Evolutionary conservation across 2,888 invertebrate species (phyloP).

Genomic region (Orthosia cruda): DNA sequence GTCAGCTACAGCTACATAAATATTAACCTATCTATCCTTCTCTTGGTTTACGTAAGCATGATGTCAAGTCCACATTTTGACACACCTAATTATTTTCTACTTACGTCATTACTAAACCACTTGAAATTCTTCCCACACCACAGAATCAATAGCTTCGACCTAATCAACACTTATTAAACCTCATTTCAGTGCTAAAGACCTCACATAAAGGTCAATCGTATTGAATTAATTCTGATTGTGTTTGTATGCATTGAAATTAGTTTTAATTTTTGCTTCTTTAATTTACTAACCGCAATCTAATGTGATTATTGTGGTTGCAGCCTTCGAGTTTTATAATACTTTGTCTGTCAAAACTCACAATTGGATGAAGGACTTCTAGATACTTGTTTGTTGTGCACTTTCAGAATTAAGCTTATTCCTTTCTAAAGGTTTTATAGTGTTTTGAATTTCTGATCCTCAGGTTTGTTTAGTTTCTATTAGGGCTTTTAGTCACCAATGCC

Average conservation of each 20-base stretch:
- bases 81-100: neutral
- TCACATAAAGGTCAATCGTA: constrained; percentile 44
- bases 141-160: neutral
- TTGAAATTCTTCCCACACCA: constrained; percentile 29
- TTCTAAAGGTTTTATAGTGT: neutral
- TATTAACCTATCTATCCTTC: no score
- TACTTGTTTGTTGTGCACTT: neutral
- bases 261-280: neutral
- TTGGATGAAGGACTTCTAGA: neutral
- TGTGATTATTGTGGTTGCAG: neutral
- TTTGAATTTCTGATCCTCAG: neutral
- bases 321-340: neutral
- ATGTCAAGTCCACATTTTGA: no score
- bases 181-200: constrained; percentile 36
- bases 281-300: neutral
- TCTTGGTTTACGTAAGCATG: no score
- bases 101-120: neutral
- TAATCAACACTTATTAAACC: constrained; percentile 35
- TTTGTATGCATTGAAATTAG: constrained; percentile 27
- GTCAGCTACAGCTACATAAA: no score
- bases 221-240: constrained; percentile 48
- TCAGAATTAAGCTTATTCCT: neutral
- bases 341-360: neutral
- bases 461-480: neutral
- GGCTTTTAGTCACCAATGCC: no score